A percentile compares a stretch with the other conserved stretches of the same genome.
Evolutionary conservation across 2,113 vertebrate genomes (phyloP).

Genomic region (Craseonycteris thonglongyai): DNA sequence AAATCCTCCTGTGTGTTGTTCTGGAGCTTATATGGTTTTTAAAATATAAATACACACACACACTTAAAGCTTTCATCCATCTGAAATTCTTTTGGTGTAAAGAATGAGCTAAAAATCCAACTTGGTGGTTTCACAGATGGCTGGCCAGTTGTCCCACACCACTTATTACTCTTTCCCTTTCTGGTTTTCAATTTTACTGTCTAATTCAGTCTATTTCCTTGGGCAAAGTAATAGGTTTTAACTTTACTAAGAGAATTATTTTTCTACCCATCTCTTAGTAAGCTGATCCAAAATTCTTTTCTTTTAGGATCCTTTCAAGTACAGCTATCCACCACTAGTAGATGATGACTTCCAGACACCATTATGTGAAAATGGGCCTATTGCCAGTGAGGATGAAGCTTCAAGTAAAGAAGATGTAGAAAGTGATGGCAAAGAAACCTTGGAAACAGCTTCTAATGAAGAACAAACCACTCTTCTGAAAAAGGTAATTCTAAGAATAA

Average conservation of each 20-base stretch:
- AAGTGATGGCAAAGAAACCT: constrained; percentile 83
- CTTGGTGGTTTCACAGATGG: not conserved
- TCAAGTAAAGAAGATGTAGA: constrained; percentile 92
- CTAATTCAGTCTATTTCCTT: not conserved
- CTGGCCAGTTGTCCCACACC: not conserved
- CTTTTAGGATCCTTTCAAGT: constrained; percentile 93
- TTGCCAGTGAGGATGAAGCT: constrained; percentile 90
- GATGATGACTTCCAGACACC: constrained; percentile 98
- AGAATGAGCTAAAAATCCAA: not conserved
- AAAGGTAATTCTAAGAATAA: constrained; percentile 86
- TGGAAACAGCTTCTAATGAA: constrained; percentile 84
- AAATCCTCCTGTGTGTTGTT: not conserved
- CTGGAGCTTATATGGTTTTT: not conserved
- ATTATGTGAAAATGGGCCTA: constrained; percentile 92
- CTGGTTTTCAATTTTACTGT: not conserved
- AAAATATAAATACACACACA: not conserved
- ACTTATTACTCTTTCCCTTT: not conserved
- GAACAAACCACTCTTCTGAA: constrained; percentile 83
- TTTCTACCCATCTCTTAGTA: not conserved
- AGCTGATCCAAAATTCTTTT: constrained; percentile 10
- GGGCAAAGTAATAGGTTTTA: not conserved
- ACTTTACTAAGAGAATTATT: not conserved
- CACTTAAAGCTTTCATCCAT: not conserved
- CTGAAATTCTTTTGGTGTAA: not conserved
- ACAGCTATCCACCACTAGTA: constrained; percentile 95